A percentile compares a stretch with the other conserved stretches of the same genome.
Conservation (phyloP, 1,140 invertebrate species). For the Melipona quadrifasciata region DNA sequence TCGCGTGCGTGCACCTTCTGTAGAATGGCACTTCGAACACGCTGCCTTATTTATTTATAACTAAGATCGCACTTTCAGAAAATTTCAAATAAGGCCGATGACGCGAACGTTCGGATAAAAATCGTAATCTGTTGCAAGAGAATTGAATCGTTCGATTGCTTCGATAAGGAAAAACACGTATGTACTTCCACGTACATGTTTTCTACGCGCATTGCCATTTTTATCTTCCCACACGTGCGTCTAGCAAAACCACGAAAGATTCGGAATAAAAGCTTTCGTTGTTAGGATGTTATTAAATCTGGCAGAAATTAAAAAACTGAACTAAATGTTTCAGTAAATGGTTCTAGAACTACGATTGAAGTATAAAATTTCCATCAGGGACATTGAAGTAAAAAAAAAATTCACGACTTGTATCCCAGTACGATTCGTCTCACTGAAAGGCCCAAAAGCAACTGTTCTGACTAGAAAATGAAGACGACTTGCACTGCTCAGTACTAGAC, state of each 20-base stretch:
- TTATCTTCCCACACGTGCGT: not conserved
- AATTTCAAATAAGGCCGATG: not conserved
- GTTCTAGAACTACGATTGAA: no score
- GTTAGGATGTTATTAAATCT: not conserved
- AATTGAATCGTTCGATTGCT: not conserved
- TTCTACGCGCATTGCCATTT: not conserved
- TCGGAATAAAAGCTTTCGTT: no score
- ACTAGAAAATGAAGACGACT: no score
- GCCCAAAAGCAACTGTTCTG: no score
- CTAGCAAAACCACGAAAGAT: not conserved
- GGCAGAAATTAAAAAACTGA: not conserved
- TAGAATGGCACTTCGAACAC: not conserved
- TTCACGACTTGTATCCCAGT: no score
- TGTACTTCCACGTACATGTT: no score
- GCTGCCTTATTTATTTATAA: not conserved
- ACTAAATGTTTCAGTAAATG: no score
- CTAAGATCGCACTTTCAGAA: not conserved
- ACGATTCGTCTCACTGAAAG: no score
- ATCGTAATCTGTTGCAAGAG: not conserved
- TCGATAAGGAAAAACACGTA: not conserved
- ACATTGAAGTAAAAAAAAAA: no score
- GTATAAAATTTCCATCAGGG: no score
- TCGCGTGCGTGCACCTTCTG: not conserved
- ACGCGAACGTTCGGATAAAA: not conserved
- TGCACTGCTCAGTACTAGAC: no score